Evolutionary conservation across 2,888 invertebrate species (phyloP), one percentile per base, ranked within the genome.

Genomic region (Tholera decimalis): DNA sequence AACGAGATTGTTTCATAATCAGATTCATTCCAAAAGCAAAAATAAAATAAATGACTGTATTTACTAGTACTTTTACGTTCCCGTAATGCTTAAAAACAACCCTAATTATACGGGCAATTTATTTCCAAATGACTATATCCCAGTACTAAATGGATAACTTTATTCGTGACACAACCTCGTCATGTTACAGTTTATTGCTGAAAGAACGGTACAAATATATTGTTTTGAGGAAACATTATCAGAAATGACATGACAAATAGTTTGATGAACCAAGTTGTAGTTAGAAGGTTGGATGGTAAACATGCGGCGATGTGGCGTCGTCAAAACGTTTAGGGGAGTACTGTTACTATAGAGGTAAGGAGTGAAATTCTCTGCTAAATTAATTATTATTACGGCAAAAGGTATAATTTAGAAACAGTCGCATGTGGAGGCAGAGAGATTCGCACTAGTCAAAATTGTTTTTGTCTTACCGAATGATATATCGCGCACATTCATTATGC

Each of bases 41-140:
- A 58, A 58, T 49, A 18, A 62, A 51, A 71, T 62, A 5, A 43
- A 41, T 53, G 28, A 28, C n/a, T n/a, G n/a, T n/a, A n/a, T 53
- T 24, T 41, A 39, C 41, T n/a, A 35, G 18, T 30, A 24, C 20
- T 49, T 49, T 60, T n/a, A 30, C 49, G 28, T 72, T 30, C 35
- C 5, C 11, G 7, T 43, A 43, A 35, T 18, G 47, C 41, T 24
- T 37, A 49, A 30, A 30, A 20, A 20, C 18, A 2, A 30, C 13
- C 13, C 18, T 71, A 24, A 28, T 46, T 61, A 50, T 70, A 60
- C 15, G 11, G 18, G 18, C 22, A 33, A 51, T 46, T 51, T 9
- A 9, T 28, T 13, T 44, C 9, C 13, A 15, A 18, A 39, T 28
- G 33, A 15, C 22, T 33, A 44, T 3, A 37, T 20, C 26, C 9